Percentiles rank a stretch among this genome's conserved stretches.
phyloP scores from a whole-genome alignment of 64 coral and sea anemone species.

The Porites lutea region DNA sequence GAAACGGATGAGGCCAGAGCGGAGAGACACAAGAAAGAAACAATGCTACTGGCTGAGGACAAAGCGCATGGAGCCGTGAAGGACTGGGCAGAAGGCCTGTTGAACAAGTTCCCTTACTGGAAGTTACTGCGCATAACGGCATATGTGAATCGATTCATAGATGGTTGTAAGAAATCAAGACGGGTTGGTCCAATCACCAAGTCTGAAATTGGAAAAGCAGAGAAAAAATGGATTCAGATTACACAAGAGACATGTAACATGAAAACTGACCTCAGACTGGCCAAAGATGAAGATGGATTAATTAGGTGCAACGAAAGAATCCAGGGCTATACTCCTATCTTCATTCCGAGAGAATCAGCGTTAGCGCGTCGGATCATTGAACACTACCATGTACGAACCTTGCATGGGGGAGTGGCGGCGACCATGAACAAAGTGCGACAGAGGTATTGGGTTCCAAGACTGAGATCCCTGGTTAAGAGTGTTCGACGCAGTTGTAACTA shows the following conservation, averaged over 20 bases:
- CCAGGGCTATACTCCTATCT: slow-evolving; percentile 8
- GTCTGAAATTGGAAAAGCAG: slow-evolving; percentile 16
- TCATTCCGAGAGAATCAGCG: slow-evolving; percentile 9
- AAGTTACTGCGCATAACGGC: slow-evolving; percentile 24
- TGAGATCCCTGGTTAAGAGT: slow-evolving; percentile 15
- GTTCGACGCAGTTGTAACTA: neutral
- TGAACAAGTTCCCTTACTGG: slow-evolving; percentile 40
- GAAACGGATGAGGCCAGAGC: neutral
- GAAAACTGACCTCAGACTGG: neutral
- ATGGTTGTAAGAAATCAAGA: neutral
- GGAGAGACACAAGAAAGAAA: neutral
- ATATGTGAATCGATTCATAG: slow-evolving; percentile 13
- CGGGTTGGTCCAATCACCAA: slow-evolving; percentile 13
- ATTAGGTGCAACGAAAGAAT: slow-evolving; percentile 21
- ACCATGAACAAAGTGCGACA: slow-evolving; percentile 28
- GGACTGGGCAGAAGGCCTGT: slow-evolving; percentile 3
- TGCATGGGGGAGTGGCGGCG: neutral
- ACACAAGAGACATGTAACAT: slow-evolving; percentile 6
- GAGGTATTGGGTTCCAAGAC: slow-evolving; percentile 7
- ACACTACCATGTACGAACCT: slow-evolving; percentile 30
- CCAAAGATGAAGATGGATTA: slow-evolving; percentile 5
- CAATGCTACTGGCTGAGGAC: slow-evolving; percentile 7
- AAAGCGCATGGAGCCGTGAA: neutral
- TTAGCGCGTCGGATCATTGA: slow-evolving; percentile 1
- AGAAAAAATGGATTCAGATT: slow-evolving; percentile 17